These are phyloP conservation scores for Drosophila setifemur DNA, from an alignment of 1,140 invertebrate genomes.

Conservation along the genomic window DNA sequence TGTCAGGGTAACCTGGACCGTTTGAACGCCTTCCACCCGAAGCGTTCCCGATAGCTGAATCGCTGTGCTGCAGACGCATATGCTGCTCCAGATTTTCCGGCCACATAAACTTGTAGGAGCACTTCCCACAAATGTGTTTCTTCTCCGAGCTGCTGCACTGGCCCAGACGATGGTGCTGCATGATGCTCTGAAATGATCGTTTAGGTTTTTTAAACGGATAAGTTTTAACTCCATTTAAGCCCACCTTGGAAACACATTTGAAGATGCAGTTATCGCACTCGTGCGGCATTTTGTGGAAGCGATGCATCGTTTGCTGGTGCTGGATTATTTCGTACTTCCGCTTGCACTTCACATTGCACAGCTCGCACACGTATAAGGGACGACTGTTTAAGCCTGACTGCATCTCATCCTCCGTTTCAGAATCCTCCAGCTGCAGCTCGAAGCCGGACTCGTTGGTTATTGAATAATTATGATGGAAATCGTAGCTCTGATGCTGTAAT, in stretches of 20 bases:
- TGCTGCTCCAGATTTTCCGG: constrained; percentile 83
- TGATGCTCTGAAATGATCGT: constrained; percentile 48
- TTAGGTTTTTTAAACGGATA: not conserved
- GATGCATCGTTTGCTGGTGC: constrained; percentile 71
- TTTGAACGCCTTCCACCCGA: not conserved
- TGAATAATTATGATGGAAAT: constrained; percentile 66
- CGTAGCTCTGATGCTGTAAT: constrained; percentile 50
- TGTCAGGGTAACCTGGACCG: constrained; percentile 50
- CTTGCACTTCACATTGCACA: constrained; percentile 82
- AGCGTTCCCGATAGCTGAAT: constrained; percentile 60
- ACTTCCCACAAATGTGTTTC: constrained; percentile 82
- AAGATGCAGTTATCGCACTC: constrained; percentile 74
- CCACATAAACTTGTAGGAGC: constrained; percentile 83
- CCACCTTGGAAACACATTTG: constrained; percentile 70
- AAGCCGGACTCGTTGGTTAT: constrained; percentile 73
- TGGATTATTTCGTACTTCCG: constrained; percentile 77
- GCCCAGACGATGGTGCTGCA: constrained; percentile 61
- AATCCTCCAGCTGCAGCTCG: constrained; percentile 69
- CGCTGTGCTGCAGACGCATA: constrained; percentile 79
- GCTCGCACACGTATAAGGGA: constrained; percentile 80
- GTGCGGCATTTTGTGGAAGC: constrained; percentile 69
- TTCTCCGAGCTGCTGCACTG: constrained; percentile 70
- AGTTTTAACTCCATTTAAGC: not conserved
- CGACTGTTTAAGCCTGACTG: not conserved
- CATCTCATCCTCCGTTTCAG: constrained; percentile 77